Base-by-base conservation (phyloP, 1,140 invertebrate genomes). In the Yoshiicerus persimilis region DNA sequence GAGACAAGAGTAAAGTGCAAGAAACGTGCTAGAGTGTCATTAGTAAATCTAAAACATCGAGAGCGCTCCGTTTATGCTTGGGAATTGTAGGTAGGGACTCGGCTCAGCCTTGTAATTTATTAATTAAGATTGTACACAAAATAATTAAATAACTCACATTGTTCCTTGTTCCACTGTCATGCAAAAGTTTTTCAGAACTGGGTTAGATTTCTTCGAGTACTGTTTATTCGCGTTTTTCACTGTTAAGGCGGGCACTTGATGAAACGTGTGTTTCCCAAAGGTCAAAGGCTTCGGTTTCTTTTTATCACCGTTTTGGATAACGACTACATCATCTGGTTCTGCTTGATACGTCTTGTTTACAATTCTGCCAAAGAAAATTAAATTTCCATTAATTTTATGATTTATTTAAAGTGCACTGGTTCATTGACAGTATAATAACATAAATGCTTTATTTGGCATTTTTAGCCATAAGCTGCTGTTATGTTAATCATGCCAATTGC, bases 111-210 rank as follows among this genome's bases (percentile, higher is more conserved):
- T 56, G 47, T n/a, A 56, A n/a, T n/a, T 56, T 56, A 56, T 56
- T 56, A 56, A 56, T n/a, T n/a, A n/a, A 6, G 16, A 56, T 56
- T n/a, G 16, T 4, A 41, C 39, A 56, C 47, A 56, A 70, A 47
- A 85, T 47, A 56, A 47, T 34, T n/a, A 32, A 66, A 80, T 36
- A 23, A 27, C 84, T 88, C 86, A 88, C 88, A 88, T 88, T 9
- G 84, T 88, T 83, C 88, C 88, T 86, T 88, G 83, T 41, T 86
- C 64, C n/a, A 88, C 88, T 20, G 84, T 88, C 88, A 88, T 88
- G 41, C 77, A 86, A 36, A 88, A 84, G 75, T 88, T 84, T n/a
- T 88, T 39, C n/a, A 87, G 86, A 41, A 87, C 32, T 1, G 77
- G 83, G 88, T 75, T 64, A n/a, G 47, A 25, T 0, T 64, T 62